phyloP scores from a whole-genome alignment of 2,113 vertebrate species.

The Nannospalax galili region DNA sequence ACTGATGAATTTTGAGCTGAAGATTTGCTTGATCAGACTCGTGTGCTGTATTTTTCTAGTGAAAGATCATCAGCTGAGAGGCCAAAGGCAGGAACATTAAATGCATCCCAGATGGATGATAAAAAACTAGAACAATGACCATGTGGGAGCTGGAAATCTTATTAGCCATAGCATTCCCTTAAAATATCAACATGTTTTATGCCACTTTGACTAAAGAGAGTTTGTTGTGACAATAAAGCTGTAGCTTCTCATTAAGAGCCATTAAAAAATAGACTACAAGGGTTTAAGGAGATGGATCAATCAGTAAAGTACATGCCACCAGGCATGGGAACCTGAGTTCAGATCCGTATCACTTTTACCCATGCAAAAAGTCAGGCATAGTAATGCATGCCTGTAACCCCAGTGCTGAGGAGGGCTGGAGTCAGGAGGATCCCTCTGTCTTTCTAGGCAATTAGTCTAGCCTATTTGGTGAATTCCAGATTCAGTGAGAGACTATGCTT shows the following conservation, averaged over 20 bases:
- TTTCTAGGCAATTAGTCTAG: background rate
- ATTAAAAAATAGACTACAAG: constrained; percentile 11
- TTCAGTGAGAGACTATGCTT: background rate
- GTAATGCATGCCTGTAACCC: background rate
- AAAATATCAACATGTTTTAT: constrained; percentile 4
- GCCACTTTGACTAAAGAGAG: constrained; percentile 23
- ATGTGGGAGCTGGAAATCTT: background rate
- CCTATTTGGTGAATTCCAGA: background rate
- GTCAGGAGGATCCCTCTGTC: background rate
- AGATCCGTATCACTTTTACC: background rate
- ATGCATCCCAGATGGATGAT: constrained; percentile 1
- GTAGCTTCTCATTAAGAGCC: background rate
- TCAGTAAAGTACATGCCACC: background rate
- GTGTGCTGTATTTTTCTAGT: background rate
- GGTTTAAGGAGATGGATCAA: background rate
- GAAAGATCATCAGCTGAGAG: background rate
- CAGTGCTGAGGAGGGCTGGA: background rate
- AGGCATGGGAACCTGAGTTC: background rate
- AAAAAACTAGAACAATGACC: constrained; percentile 18
- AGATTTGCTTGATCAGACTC: background rate
- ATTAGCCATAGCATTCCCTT: constrained; percentile 18
- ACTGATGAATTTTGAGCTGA: constrained; percentile 36
- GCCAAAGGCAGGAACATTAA: constrained; percentile 17
- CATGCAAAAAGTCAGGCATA: background rate
- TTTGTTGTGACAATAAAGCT: background rate